Evolutionary conservation across 2,797 vertebrate species (phyloP), one percentile per base, ranked within the genome.

Genomic region (Neosilurus hyrtlii): DNA sequence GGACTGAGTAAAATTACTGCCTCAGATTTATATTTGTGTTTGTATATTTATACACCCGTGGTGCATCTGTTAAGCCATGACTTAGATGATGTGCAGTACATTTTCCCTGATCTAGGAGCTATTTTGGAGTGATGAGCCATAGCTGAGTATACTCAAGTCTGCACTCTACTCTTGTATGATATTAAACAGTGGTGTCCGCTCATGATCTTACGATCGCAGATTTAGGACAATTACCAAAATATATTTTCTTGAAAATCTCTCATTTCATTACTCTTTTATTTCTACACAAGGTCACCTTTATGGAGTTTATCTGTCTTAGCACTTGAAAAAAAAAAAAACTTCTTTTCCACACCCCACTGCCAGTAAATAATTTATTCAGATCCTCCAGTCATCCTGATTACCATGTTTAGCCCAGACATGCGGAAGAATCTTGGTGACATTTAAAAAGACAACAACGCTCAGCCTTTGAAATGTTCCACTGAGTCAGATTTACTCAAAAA

Each of bases 361-460:
- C 81, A 9, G 87, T 83, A 90, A 90, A 90, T 84, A 76, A 90
- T 90, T 92, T 93, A 94, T 94, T 94, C 89, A 93, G 87, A 93
- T 93, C 91, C 87, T 86, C 83, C 43, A 43, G 65, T 72, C 77
- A 61, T 77, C 82, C 62, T 78, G 75, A 86, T 80, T 66, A 67
- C 76, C 74, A 61, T 66, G 84, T 81, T 86, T 89, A 86, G 86
- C 82, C 26, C 67, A 54, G 79, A 57, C 83, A 82, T 81, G 82
- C 20, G 51, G 51, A 83, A 75, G 9, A 61, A 83, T 62, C 82
- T 79, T 57, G 1, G 78, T 74, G 79, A 65, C 84, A 81, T 66
- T 88, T 79, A 63, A 82, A 75, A 4, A 6, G 79, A 43, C 43
- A 75, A 65, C 79, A 80, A 51, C 59, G 62, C 37, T 30, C 43